Conservation (phyloP, 92 coral and sea anemone genomes). For the Galaxea fascicularis region DNA sequence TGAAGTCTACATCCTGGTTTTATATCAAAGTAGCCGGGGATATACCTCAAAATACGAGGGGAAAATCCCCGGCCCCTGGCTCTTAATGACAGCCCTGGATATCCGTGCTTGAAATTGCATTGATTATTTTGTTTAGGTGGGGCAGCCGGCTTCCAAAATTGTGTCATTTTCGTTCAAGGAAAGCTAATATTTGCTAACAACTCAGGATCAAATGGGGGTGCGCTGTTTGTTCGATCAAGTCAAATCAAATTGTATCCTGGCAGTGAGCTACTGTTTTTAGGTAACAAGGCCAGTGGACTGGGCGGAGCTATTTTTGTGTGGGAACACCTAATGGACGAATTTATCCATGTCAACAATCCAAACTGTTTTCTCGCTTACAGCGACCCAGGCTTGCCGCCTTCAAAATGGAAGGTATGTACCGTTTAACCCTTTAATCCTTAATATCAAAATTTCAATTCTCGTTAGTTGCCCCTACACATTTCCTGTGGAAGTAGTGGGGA, state of each 20-base stretch:
- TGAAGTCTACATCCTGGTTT: too few relatives aligned
- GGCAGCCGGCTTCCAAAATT: constrained; percentile 72
- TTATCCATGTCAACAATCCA: constrained; percentile 76
- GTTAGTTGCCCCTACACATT: too few relatives aligned
- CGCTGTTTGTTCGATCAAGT: constrained; percentile 67
- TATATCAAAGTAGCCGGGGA: too few relatives aligned
- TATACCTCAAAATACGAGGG: too few relatives aligned
- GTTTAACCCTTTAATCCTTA: too few relatives aligned
- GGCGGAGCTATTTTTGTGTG: constrained; percentile 87
- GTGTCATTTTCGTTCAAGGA: constrained; percentile 76
- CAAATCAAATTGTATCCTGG: constrained; percentile 80
- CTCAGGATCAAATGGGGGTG: constrained; percentile 83
- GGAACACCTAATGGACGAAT: constrained; percentile 69
- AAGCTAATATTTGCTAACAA: constrained; percentile 69
- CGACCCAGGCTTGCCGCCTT: constrained; percentile 64
- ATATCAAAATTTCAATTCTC: too few relatives aligned
- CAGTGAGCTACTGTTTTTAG: constrained; percentile 73
- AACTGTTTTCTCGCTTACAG: constrained; percentile 84
- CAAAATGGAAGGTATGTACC: constrained; percentile 81
- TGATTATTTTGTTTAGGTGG: constrained; percentile 35
- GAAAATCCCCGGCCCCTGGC: too few relatives aligned
- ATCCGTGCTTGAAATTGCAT: too few relatives aligned
- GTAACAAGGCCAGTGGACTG: constrained; percentile 65
- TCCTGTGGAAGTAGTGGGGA: too few relatives aligned
- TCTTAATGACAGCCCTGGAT: too few relatives aligned